These are phyloP conservation scores for Rissa tridactyla DNA, from an alignment of 2,113 vertebrate species.

Conservation along the genomic window DNA sequence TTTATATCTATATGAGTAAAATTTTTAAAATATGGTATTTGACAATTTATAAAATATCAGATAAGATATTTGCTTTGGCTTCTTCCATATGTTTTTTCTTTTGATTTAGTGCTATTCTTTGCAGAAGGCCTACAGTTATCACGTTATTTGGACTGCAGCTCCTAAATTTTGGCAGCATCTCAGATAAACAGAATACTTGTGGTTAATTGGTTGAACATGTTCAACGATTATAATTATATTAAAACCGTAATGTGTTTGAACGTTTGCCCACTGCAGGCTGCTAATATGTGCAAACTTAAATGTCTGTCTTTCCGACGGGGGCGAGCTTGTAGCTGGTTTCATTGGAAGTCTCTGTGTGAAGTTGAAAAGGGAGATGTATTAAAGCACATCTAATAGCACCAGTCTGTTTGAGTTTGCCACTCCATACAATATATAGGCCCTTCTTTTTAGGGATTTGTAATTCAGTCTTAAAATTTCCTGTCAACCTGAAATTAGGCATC, in stretches of 20 bases:
- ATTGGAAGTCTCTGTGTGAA: not conserved
- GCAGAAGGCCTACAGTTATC: conserved; percentile 40
- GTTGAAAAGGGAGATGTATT: not conserved
- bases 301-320: conserved; percentile 28
- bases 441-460: not conserved
- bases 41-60: conserved; percentile 60
- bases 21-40: conserved; percentile 53
- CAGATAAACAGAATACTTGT: conserved; percentile 76
- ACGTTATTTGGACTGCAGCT: conserved; percentile 67
- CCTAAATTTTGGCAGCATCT: conserved; percentile 69
- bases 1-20: not conserved
- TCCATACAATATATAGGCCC: not conserved
- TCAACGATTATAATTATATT: conserved; percentile 75
- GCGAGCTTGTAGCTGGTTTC: not conserved
- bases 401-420: not conserved
- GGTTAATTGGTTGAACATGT: conserved; percentile 75
- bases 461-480: not conserved
- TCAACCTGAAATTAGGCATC: not conserved
- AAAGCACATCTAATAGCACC: not conserved
- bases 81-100: conserved; percentile 14
- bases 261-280: conserved; percentile 64
- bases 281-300: conserved; percentile 22
- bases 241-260: conserved; percentile 70
- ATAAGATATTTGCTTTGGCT: conserved; percentile 67
- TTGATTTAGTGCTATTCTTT: conserved; percentile 59